Evolutionary conservation across 1,140 invertebrate species (phyloP).

Genomic region (Drosophila pseudoobscura): DNA sequence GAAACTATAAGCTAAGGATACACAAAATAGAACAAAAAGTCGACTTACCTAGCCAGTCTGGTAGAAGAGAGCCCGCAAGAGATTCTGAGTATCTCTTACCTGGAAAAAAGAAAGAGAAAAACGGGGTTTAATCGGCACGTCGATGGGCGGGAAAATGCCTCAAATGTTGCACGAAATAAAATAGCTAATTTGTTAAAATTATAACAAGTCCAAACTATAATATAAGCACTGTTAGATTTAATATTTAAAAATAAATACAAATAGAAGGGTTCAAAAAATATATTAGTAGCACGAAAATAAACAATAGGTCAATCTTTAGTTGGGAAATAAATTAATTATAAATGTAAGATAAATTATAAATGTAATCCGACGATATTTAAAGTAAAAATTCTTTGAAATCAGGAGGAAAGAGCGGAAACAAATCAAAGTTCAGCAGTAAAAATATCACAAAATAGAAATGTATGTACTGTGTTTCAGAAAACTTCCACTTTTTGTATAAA

Average conservation of each 20-base stretch:
- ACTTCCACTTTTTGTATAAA: constrained; percentile 65
- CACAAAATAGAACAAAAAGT: constrained; percentile 66
- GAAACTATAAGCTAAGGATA: constrained; percentile 71
- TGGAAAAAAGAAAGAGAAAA: constrained; percentile 63
- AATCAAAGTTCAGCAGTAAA: constrained; percentile 1
- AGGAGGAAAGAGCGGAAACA: too few species aligned
- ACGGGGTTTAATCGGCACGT: constrained; percentile 21
- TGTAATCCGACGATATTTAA: too few species aligned
- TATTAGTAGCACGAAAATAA: not conserved
- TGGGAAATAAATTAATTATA: not conserved
- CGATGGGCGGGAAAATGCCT: constrained; percentile 27
- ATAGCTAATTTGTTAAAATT: not conserved
- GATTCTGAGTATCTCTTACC: constrained; percentile 84
- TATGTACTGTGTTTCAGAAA: constrained; percentile 41
- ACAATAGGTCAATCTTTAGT: not conserved
- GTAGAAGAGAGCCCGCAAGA: constrained; percentile 84
- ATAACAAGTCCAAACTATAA: not conserved
- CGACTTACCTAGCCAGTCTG: constrained; percentile 84
- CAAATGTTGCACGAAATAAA: constrained; percentile 10
- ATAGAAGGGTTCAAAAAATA: not conserved
- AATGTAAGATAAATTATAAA: not conserved
- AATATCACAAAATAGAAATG: not conserved
- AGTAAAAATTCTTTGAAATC: too few species aligned
- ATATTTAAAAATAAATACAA: not conserved
- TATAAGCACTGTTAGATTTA: not conserved